Base-by-base conservation (phyloP, 2,113 vertebrate species). In the Thymallus thymallus region DNA sequence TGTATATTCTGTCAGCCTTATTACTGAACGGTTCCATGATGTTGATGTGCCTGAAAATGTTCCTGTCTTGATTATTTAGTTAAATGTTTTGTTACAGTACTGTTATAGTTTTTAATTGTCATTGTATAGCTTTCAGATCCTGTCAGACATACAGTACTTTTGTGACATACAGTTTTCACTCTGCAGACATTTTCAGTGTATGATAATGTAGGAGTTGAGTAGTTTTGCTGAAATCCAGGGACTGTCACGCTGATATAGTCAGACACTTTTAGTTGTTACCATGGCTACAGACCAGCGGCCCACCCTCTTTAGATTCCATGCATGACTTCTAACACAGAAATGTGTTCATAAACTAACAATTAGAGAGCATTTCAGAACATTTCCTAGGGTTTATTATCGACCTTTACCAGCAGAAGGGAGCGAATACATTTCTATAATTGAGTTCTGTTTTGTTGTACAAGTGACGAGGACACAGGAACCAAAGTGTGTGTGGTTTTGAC, bases 211-310 rank as follows among this genome's bases (percentile, higher is more conserved):
- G 69, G 63, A 79, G 83, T 78, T 71, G 84, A 85, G 82, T 74
- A 63, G 68, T 75, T 83, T 41, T 41, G 35, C 84, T 85, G 79
- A 85, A 89, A 82, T 72, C 79, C 83, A 86, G 76, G 46, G 84
- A 86, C 72, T 78, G 76, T 85, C 72, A 83, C 66, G 73, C 71
- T 71, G 81, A 75, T 87, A 79, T 81, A 69, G 32, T 72, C 76
- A 69, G 72, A 78, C 73, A 77, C 67, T 87, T 90, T 87, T 84
- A 83, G 82, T 80, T 83, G 90, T 92, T 89, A 84, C 91, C 87
- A 90, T 92, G 87, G 85, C 69, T 84, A 91, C 88, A 69, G 48
- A 80, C 72, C 76, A 23, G 71, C 63, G 78, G 72, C 79, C 84
- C 84, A 78, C 82, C 87, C 83, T 80, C 71, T 86, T 75, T 65